A percentile compares a stretch with the other conserved stretches of the same genome.
phyloP scores from a whole-genome alignment of 1,140 invertebrate genomes.

The Caenorhabditis inopinata region DNA sequence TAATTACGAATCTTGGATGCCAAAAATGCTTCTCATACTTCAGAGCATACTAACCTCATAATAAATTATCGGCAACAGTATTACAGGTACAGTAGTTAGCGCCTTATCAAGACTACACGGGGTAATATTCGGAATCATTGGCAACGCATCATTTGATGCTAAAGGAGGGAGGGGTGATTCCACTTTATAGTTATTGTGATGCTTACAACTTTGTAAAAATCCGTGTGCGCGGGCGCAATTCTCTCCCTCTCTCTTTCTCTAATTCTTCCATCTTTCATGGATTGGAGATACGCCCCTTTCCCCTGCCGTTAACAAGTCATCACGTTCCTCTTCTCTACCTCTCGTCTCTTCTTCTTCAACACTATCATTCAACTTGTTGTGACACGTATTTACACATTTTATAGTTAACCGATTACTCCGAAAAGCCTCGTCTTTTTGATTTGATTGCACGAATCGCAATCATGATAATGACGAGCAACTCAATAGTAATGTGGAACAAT shows the following conservation, averaged over 20 bases:
- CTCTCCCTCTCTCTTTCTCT: too few relatives aligned
- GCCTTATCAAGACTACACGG: background rate
- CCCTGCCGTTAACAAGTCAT: background rate
- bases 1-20: too few relatives aligned
- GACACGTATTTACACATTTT: too few relatives aligned
- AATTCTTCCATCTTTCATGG: background rate
- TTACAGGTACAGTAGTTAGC: background rate
- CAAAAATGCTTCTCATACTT: too few relatives aligned
- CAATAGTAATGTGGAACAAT: too few relatives aligned
- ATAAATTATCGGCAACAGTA: slow-evolving; percentile 1
- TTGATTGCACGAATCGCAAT: too few relatives aligned
- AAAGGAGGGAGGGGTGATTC: background rate
- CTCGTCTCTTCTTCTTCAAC: background rate
- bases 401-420: too few relatives aligned
- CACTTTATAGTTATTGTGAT: too few relatives aligned
- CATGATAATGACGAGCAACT: too few relatives aligned
- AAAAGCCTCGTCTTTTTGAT: too few relatives aligned
- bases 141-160: background rate
- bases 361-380: background rate
- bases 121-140: background rate
- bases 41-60: slow-evolving; percentile 32
- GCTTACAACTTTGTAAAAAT: too few relatives aligned
- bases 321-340: background rate
- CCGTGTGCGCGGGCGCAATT: too few relatives aligned
- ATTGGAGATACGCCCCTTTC: background rate